A percentile compares a stretch with the other conserved stretches of the same genome.
phyloP scores from a whole-genome alignment of 2,888 invertebrate species.

The Dermolepida albohirtum region DNA sequence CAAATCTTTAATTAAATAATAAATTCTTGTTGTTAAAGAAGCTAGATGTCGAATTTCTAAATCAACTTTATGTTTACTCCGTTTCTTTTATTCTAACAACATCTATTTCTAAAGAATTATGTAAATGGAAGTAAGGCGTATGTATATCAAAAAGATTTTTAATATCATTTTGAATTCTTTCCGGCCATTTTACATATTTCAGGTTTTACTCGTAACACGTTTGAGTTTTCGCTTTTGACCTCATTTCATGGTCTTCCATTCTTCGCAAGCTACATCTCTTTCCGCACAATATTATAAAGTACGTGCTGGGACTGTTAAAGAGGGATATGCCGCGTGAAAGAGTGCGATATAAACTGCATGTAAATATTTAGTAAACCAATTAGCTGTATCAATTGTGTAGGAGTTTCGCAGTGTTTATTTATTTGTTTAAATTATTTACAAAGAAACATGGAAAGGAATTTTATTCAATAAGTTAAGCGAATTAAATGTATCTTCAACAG shows the following conservation, averaged over 20 bases:
- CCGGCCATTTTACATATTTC: not conserved
- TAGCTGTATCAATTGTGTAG: too few species aligned
- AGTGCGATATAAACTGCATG: not conserved
- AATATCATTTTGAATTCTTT: not conserved
- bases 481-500: too few species aligned
- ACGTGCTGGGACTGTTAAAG: constrained; percentile 7
- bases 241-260: not conserved
- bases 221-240: not conserved
- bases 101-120: too few species aligned
- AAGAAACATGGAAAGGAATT: too few species aligned
- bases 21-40: too few species aligned
- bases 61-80: too few species aligned
- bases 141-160: not conserved
- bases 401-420: too few species aligned
- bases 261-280: not conserved
- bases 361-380: not conserved
- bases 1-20: too few species aligned
- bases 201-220: not conserved
- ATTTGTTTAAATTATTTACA: too few species aligned
- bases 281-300: constrained; percentile 17
- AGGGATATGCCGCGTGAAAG: not conserved
- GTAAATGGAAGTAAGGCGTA: not conserved
- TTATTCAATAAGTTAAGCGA: too few species aligned
- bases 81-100: too few species aligned
- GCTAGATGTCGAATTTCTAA: too few species aligned